These are phyloP conservation scores for Circaetus cinerascens DNA, from an alignment of 2,113 vertebrate species.

Conservation along the genomic window DNA sequence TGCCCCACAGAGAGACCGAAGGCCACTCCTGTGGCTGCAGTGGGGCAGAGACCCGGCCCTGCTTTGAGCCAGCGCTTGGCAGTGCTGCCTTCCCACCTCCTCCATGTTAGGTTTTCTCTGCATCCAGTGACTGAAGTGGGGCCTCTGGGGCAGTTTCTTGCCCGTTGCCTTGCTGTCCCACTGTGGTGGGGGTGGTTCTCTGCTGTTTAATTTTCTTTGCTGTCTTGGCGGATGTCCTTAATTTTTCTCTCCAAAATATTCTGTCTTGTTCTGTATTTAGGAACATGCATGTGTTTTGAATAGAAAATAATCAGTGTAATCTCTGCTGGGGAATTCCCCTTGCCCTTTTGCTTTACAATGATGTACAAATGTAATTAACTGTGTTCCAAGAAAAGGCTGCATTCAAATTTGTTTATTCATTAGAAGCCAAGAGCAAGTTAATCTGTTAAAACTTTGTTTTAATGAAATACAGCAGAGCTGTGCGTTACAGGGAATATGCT, in stretches of 20 bases:
- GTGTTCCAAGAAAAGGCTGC: background rate
- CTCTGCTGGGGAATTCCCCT: conserved; percentile 29
- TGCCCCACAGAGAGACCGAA: background rate
- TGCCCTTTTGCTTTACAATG: background rate
- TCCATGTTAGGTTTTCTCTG: background rate
- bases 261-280: background rate
- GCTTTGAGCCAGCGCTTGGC: background rate
- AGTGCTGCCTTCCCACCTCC: background rate
- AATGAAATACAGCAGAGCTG: background rate
- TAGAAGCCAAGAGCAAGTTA: background rate
- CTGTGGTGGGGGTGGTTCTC: background rate
- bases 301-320: background rate
- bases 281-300: background rate
- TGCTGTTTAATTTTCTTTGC: background rate
- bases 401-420: conserved; percentile 17
- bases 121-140: background rate
- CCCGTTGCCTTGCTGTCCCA: background rate
- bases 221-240: background rate
- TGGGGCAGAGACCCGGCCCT: background rate
- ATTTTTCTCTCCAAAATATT: background rate
- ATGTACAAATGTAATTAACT: background rate
- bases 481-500: background rate
- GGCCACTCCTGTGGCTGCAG: background rate
- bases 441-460: conserved; percentile 8
- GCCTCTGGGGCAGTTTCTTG: background rate